Conservation (phyloP, 2,888 invertebrate genomes). For the Celastrina argiolus region DNA sequence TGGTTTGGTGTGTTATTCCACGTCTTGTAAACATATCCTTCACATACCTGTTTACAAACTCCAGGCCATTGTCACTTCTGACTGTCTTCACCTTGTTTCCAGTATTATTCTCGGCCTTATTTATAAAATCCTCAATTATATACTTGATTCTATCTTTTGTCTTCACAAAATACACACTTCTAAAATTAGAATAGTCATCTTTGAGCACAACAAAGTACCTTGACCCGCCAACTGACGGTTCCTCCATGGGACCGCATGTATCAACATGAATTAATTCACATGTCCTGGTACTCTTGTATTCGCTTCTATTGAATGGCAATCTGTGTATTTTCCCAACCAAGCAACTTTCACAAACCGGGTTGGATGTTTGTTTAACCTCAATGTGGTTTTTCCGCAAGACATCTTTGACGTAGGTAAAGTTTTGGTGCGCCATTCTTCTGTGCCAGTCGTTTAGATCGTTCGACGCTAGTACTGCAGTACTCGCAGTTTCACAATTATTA, state of each 20-base stretch:
- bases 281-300: conserved; percentile 21
- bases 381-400: conserved; percentile 27
- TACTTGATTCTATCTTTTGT: background rate
- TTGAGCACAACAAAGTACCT: background rate
- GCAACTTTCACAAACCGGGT: conserved; percentile 30
- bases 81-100: conserved; percentile 27
- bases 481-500: conserved; percentile 17
- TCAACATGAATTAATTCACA: conserved; percentile 37
- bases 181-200: too few relatives aligned
- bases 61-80: conserved; percentile 31
- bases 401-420: conserved; percentile 26
- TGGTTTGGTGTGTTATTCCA: conserved; percentile 28
- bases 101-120: conserved; percentile 26
- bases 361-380: conserved; percentile 25
- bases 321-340: conserved; percentile 27
- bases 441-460: conserved; percentile 27
- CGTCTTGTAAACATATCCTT: conserved; percentile 24
- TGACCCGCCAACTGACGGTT: too few relatives aligned
- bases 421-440: conserved; percentile 28
- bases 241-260: conserved; percentile 35
- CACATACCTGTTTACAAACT: conserved; percentile 30
- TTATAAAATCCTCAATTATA: conserved; percentile 28
- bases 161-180: too few relatives aligned
- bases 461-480: conserved; percentile 18
- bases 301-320: conserved; percentile 23